phyloP scores from a whole-genome alignment of 1,140 invertebrate species.

The Macrotrachela quadricornifera region DNA sequence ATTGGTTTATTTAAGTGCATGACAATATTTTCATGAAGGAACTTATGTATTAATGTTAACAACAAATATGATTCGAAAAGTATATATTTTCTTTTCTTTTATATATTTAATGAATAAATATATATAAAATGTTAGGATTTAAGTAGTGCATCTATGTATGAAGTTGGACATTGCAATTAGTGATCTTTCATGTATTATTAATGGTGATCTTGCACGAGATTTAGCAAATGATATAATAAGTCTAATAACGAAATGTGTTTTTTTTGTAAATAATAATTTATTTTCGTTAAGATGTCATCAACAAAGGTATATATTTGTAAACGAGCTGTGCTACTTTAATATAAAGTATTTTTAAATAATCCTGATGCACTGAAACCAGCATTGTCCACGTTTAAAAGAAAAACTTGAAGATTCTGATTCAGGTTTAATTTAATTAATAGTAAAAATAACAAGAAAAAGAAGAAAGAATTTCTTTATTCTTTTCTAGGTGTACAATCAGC shows the following conservation, averaged over 20 bases:
- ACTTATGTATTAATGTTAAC: constrained; percentile 94
- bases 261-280: too few relatives aligned
- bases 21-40: constrained; percentile 85
- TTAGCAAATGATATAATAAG: constrained; percentile 97
- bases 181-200: constrained; percentile 88
- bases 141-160: constrained; percentile 92
- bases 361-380: constrained; percentile 90
- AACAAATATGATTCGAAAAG: constrained; percentile 96
- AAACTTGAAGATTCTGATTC: constrained; percentile 96
- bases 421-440: too few relatives aligned
- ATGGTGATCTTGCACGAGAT: constrained; percentile 77
- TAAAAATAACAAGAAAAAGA: too few relatives aligned
- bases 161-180: constrained; percentile 85
- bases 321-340: constrained; percentile 96
- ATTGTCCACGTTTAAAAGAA: constrained; percentile 88
- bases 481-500: constrained; percentile 74
- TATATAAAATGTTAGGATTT: constrained; percentile 57
- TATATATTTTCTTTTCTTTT: too few relatives aligned
- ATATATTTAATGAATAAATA: too few relatives aligned
- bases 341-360: constrained; percentile 95
- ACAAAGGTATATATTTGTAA: constrained; percentile 88
- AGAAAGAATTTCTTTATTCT: too few relatives aligned
- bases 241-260: too few relatives aligned
- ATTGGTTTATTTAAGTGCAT: constrained; percentile 89
- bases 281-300: constrained; percentile 82